Conservation (phyloP, 2,888 invertebrate species). For the Gordius sp. region DNA sequence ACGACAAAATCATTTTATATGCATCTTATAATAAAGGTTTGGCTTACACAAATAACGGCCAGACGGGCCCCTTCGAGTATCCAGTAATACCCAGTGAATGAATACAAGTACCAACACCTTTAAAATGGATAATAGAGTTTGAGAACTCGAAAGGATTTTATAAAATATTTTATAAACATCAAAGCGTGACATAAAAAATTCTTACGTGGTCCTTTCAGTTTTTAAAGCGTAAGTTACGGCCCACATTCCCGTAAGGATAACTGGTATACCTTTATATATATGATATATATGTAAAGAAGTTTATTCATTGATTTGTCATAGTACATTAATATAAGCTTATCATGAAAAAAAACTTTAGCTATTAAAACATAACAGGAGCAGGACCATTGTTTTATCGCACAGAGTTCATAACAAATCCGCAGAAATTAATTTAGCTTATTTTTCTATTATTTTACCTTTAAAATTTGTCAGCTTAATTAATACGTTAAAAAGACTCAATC, state of each 20-base stretch:
- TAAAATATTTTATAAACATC: background rate
- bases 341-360: background rate
- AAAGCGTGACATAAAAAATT: background rate
- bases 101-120: slow-evolving; percentile 55
- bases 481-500: too few relatives aligned
- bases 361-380: too few relatives aligned
- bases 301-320: too few relatives aligned
- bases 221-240: background rate
- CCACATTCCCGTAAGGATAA: slow-evolving; percentile 8
- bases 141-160: background rate
- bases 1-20: too few relatives aligned
- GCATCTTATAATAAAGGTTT: too few relatives aligned
- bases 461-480: too few relatives aligned
- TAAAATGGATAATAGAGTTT: background rate
- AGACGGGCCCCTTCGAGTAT: slow-evolving; percentile 62
- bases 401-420: too few relatives aligned
- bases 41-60: slow-evolving; percentile 49
- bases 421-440: too few relatives aligned
- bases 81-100: slow-evolving; percentile 53
- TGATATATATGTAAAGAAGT: too few relatives aligned
- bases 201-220: background rate
- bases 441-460: too few relatives aligned
- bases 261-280: slow-evolving; percentile 9
- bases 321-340: too few relatives aligned
- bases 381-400: too few relatives aligned